Evolutionary conservation across 2,888 invertebrate species (phyloP).

Genomic region (Coronaproctus castanopsis): DNA sequence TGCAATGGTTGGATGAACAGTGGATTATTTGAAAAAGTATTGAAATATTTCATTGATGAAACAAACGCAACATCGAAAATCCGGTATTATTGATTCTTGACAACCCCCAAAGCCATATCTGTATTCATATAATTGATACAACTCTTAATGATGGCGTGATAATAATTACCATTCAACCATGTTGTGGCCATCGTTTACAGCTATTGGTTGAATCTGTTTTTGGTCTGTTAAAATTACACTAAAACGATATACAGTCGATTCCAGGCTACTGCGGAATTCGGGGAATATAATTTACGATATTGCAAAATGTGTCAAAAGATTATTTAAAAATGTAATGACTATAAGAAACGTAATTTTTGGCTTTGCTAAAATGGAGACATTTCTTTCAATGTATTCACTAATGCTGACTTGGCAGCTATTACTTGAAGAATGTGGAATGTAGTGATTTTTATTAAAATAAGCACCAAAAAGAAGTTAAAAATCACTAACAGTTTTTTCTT

Average conservation of each 20-base stretch:
- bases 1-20: constrained; percentile 23
- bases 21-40: constrained; percentile 18
- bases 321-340: not conserved
- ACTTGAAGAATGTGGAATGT: too few relatives aligned
- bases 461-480: too few relatives aligned
- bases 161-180: not conserved
- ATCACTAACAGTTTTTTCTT: too few relatives aligned
- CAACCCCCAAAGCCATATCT: not conserved
- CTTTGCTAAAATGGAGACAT: not conserved
- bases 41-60: constrained; percentile 3
- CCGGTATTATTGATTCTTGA: constrained; percentile 10
- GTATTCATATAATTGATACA: not conserved
- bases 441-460: too few relatives aligned
- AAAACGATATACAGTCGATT: not conserved
- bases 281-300: not conserved
- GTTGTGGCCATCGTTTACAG: not conserved
- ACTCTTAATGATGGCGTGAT: not conserved
- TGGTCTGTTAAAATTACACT: not conserved
- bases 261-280: not conserved
- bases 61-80: constrained; percentile 8
- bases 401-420: not conserved
- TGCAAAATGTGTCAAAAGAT: not conserved
- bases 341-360: not conserved
- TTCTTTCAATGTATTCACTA: not conserved
- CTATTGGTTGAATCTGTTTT: not conserved